Evolutionary conservation across 2,888 invertebrate species (phyloP), one percentile per base, ranked within the genome.

Genomic region (Drosophila cyrtoloma): DNA sequence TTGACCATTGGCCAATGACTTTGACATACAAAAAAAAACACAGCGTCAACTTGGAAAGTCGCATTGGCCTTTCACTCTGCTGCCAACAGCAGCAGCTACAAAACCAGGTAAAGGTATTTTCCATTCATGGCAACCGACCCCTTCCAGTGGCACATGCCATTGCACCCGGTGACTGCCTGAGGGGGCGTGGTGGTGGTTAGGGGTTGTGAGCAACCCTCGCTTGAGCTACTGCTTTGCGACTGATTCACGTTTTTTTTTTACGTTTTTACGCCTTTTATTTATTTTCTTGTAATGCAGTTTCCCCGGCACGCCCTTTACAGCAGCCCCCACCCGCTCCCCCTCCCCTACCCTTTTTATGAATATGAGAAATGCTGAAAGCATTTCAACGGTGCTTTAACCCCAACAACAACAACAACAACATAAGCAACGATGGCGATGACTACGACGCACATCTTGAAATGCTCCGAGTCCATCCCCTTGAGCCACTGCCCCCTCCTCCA

Each of bases 341-440:
- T 26, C 32, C 26, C 33, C 51, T 37, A 50, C 37, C 19, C 19
- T 9, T 63, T 73, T 76, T 69, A 77, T 83, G 82, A 82, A 82
- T 79, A 84, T 86, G 81, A 75, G 66, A 77, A 86, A 87, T 74
- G 82, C 73, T 88, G 77, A 86, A 84, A 86, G 82, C 89, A 84
- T 88, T 88, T 88, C 84, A 78, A 84, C 82, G 86, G 86, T 88
- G 64, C 82, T 77, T 88, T 86, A 86, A 88, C 86, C 88, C 85
- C 83, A 47, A 61, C 73, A 22, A 32, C 69, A 44, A 33, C 58
- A 22, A 59, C 62, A 14, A 33, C 63, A 51, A 52, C 68, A 52
- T 44, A 55, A 53, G 37, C 47, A 16, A 47, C 47, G 26, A 28
- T 28, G 28, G 26, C 2, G 47, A 16, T 47, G 47, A 16, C 47